These are phyloP conservation scores for Melanostoma mellinum DNA, from an alignment of 2,888 invertebrate genomes.

Conservation along the genomic window DNA sequence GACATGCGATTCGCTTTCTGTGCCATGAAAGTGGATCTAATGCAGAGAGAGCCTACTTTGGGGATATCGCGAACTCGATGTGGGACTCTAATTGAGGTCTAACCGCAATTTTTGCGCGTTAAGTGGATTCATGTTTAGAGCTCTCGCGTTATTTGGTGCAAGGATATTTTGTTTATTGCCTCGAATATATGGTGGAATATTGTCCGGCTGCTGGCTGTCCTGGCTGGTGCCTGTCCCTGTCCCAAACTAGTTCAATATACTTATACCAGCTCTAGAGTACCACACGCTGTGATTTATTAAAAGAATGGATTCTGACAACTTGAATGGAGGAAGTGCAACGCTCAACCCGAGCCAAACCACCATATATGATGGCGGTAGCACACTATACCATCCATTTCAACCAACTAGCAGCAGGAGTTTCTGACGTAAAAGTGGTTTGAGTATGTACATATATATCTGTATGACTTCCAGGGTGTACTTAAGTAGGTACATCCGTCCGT, in stretches of 20 bases:
- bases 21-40: conserved; percentile 39
- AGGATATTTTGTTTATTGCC: conserved; percentile 72
- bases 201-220: conserved; percentile 32
- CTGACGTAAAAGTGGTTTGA: conserved; percentile 61
- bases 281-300: conserved; percentile 73
- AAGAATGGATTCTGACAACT: conserved; percentile 72
- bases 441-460: conserved; percentile 20
- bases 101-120: conserved; percentile 72
- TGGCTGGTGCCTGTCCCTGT: not conserved
- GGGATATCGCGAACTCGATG: conserved; percentile 39
- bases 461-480: conserved; percentile 51
- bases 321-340: conserved; percentile 59
- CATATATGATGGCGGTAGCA: conserved; percentile 19
- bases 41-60: conserved; percentile 31
- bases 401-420: conserved; percentile 59
- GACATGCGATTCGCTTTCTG: conserved; percentile 43
- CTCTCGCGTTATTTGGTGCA: conserved; percentile 33
- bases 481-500: conserved; percentile 58
- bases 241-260: conserved; percentile 32
- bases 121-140: conserved; percentile 69
- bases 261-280: conserved; percentile 44
- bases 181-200: conserved; percentile 42
- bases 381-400: conserved; percentile 15
- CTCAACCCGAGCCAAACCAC: conserved; percentile 6
- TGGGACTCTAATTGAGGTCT: conserved; percentile 71